Percentiles rank a stretch among this genome's conserved stretches.
Conservation (phyloP, 2,888 invertebrate genomes). For the Ormyrus thymus region DNA sequence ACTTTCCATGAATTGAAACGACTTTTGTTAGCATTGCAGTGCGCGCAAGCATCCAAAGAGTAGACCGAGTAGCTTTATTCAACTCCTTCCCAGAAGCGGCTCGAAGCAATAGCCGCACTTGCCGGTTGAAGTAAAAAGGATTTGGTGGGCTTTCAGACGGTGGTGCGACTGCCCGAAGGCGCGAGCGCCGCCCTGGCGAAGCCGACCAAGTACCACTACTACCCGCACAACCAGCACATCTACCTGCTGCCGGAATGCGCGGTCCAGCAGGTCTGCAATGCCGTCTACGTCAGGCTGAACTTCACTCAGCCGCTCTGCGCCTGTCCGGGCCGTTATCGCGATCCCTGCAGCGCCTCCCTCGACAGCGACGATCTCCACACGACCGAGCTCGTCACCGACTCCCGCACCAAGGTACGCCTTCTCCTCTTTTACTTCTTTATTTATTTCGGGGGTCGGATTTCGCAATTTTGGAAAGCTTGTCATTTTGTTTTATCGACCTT, state of each 20-base stretch:
- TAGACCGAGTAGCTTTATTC: too few relatives aligned
- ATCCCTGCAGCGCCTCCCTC: conserved; percentile 93
- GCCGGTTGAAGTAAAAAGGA: neutral
- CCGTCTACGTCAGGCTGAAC: conserved; percentile 93
- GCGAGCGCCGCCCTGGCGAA: conserved; percentile 80
- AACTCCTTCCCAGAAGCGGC: too few relatives aligned
- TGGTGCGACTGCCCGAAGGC: conserved; percentile 76
- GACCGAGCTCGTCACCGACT: conserved; percentile 90
- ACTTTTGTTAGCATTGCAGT: too few relatives aligned
- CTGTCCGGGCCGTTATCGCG: conserved; percentile 90
- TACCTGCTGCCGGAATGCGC: conserved; percentile 95
- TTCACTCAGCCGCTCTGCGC: conserved; percentile 95
- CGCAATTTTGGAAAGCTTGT: too few relatives aligned
- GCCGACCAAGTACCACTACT: conserved; percentile 95
- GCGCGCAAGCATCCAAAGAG: too few relatives aligned
- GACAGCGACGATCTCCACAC: conserved; percentile 94
- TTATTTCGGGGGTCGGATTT: too few relatives aligned
- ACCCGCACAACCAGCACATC: conserved; percentile 94
- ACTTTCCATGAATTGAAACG: too few relatives aligned
- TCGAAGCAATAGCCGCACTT: too few relatives aligned
- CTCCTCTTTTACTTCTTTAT: neutral
- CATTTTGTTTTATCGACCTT: too few relatives aligned
- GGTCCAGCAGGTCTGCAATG: conserved; percentile 95
- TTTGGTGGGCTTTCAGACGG: conserved; percentile 67
- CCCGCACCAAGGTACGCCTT: conserved; percentile 83